Percentiles rank a stretch among this genome's conserved stretches.
Conservation (phyloP, 2,113 vertebrate genomes). For the Piprites chloris region DNA sequence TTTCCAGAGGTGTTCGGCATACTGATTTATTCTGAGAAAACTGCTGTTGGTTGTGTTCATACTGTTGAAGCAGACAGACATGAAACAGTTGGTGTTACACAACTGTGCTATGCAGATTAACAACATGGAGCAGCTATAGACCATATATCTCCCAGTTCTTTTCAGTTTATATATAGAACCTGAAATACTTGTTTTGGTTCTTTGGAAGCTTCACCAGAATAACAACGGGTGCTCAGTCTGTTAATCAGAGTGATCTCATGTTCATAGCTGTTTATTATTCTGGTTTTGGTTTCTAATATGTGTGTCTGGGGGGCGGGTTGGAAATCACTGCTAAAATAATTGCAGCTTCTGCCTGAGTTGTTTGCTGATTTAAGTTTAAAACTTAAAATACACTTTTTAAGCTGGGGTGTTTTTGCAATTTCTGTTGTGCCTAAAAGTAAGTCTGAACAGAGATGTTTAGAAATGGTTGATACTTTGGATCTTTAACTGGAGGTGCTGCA, state of each 20-base stretch:
- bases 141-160: background rate
- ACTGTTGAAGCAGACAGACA: background rate
- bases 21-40: background rate
- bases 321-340: background rate
- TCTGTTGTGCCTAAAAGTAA: background rate
- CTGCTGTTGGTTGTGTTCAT: background rate
- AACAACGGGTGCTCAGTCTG: background rate
- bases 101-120: background rate
- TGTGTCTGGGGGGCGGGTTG: background rate
- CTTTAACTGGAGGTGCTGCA: background rate
- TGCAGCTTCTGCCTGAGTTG: background rate
- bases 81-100: background rate
- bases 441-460: background rate
- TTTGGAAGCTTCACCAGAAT: background rate
- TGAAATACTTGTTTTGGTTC: background rate
- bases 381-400: background rate
- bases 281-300: background rate
- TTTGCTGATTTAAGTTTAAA: background rate
- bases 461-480: background rate
- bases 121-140: background rate
- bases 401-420: background rate
- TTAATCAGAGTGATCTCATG: background rate
- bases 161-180: background rate
- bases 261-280: background rate
- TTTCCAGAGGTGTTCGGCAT: background rate